Percentiles rank a stretch among this genome's conserved stretches.
These are phyloP conservation scores for Lagria hirta DNA, from an alignment of 2,888 invertebrate genomes.

Conservation along the genomic window DNA sequence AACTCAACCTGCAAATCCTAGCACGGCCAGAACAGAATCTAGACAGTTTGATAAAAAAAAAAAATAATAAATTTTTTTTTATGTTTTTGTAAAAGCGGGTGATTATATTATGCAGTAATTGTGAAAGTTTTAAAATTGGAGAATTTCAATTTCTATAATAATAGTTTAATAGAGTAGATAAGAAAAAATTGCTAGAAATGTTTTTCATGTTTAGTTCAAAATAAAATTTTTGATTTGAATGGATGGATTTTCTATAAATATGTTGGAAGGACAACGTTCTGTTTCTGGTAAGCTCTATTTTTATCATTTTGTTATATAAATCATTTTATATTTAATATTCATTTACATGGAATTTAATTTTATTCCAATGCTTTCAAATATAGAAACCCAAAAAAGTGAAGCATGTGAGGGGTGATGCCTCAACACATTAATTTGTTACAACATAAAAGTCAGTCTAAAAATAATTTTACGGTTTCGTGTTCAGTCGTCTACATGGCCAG, in stretches of 20 bases:
- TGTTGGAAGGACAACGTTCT: constrained; percentile 22
- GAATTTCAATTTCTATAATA: no score
- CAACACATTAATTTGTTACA: constrained; percentile 2
- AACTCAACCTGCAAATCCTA: no score
- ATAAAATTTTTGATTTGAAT: constrained; percentile 29
- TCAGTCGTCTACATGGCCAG: neutral
- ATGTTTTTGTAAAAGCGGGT: no score
- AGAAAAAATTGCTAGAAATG: no score
- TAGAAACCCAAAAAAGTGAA: constrained; percentile 9
- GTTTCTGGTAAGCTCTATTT: constrained; percentile 10
- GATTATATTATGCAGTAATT: no score
- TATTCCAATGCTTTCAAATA: constrained; percentile 10
- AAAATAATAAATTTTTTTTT: no score
- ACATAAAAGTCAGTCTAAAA: neutral
- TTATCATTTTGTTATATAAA: constrained; percentile 15
- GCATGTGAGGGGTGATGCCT: neutral
- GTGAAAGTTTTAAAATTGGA: no score
- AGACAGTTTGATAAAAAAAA: no score
- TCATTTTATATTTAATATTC: constrained; percentile 10
- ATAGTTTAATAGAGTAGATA: no score
- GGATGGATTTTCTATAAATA: constrained; percentile 29
- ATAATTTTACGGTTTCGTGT: constrained; percentile 1
- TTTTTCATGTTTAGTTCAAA: no score
- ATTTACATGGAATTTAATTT: no score
- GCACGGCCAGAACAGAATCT: no score